Evolutionary conservation across 2,888 invertebrate genomes (phyloP), one percentile per base, ranked within the genome.

Genomic region (Drosophila sordidula): DNA sequence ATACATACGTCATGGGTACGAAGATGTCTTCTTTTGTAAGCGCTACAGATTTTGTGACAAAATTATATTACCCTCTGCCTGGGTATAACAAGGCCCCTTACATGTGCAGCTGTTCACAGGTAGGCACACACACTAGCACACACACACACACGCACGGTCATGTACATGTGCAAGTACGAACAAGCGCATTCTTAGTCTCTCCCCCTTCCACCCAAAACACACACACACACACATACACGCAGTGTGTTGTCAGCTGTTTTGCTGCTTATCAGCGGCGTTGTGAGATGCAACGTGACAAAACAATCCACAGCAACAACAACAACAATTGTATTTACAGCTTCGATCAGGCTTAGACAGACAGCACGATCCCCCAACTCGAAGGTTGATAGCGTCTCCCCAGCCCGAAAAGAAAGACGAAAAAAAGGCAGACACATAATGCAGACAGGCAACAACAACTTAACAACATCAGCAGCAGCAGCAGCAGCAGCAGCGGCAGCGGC

Each of bases 21-120:
- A 26, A 32, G 32, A 32, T 32, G 32, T 32, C 4, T 32, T 32
- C 32, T 9, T 32, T 32, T 32, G 32, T 32, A 6, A 32, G 42
- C 52, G 4, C 42, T 18, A 45, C 14, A 45, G 32, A 49, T 62
- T 62, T 42, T 41, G 26, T 62, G 63, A 62, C 62, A 47, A 47
- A 46, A 47, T 34, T 34, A 32, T 41, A 18, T 18, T 41, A 14
- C 11, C 6, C 32, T 47, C 47, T n/a, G 44, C 44, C 26, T 26
- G 61, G 46, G 61, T 14, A 41, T 38, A 18, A 51, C 41, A 49
- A 39, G 47, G 25, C 34, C 45, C 34, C 41, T 64, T 66, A 61
- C 69, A 73, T 70, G 67, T 72, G 80, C 80, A 80, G 87, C 80
- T 80, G 83, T 73, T 83, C 73, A 86, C 87, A 80, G 87, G 83